These are phyloP conservation scores for Istiophorus platypterus DNA, from an alignment of 2,113 vertebrate species.

Conservation along the genomic window DNA sequence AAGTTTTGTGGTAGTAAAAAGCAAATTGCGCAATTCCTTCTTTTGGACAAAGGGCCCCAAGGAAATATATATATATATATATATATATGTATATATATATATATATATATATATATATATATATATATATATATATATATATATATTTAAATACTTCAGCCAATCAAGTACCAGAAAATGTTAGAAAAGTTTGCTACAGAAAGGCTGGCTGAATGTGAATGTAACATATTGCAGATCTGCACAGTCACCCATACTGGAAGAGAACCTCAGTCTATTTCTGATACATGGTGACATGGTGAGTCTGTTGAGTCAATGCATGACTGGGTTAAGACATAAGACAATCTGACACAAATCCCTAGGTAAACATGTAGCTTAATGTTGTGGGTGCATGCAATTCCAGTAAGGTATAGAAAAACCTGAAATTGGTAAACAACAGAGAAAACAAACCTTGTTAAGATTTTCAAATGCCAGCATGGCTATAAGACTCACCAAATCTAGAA, in stretches of 20 bases:
- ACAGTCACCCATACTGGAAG: slow-evolving; percentile 1
- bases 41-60: not conserved
- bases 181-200: not conserved
- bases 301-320: slow-evolving; percentile 27
- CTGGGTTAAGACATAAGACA: slow-evolving; percentile 49
- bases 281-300: slow-evolving; percentile 40
- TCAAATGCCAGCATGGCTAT: not conserved
- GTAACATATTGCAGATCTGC: not conserved
- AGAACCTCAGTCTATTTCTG: slow-evolving; percentile 1
- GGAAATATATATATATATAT: not conserved
- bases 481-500: not conserved
- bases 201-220: not conserved
- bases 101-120: not conserved
- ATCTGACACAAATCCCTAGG: slow-evolving; percentile 68
- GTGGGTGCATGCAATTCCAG: slow-evolving; percentile 22
- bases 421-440: slow-evolving; percentile 34
- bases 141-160: not conserved
- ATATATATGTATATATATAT: not conserved
- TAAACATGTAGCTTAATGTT: slow-evolving; percentile 63
- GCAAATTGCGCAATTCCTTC: not conserved
- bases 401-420: slow-evolving; percentile 25
- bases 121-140: not conserved
- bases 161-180: slow-evolving; percentile 10
- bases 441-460: slow-evolving; percentile 33
- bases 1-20: slow-evolving; percentile 7